Evolutionary conservation across 2,888 invertebrate species (phyloP).

Genomic region (Aspidapion aeneum): DNA sequence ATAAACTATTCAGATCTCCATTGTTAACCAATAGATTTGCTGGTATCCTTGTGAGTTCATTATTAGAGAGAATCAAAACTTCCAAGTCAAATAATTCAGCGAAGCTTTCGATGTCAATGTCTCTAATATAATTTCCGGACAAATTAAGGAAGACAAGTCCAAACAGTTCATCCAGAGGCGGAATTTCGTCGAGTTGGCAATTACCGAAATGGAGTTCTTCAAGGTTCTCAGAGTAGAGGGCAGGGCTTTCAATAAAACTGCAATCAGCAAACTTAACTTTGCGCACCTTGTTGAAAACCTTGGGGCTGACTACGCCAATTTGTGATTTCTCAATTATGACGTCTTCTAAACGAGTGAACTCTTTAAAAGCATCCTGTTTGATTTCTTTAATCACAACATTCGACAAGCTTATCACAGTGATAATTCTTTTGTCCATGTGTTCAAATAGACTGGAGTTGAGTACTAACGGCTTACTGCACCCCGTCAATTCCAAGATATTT

Average conservation of each 20-base stretch:
- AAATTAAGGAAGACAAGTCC: constrained; percentile 60
- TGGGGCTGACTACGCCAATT: constrained; percentile 62
- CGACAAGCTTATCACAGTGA: constrained; percentile 31
- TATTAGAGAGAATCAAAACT: constrained; percentile 70
- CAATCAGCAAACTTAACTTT: constrained; percentile 52
- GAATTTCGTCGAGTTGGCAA: constrained; percentile 63
- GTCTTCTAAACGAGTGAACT: constrained; percentile 61
- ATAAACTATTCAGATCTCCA: constrained; percentile 62
- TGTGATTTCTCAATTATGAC: constrained; percentile 68
- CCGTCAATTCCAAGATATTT: constrained; percentile 30
- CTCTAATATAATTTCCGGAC: constrained; percentile 62
- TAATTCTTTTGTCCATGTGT: constrained; percentile 26
- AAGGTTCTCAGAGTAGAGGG: constrained; percentile 33
- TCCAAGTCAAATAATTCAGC: constrained; percentile 61
- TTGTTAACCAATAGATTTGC: constrained; percentile 63
- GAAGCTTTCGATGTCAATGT: constrained; percentile 60
- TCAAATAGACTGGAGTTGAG: constrained; percentile 31
- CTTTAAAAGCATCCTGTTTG: constrained; percentile 66
- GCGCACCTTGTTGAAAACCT: constrained; percentile 59
- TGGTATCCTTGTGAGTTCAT: constrained; percentile 61
- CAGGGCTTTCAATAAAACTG: constrained; percentile 34
- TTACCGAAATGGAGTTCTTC: constrained; percentile 70
- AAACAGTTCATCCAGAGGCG: constrained; percentile 47
- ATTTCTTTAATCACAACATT: constrained; percentile 57
- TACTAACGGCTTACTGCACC: constrained; percentile 32